Percentiles rank a stretch among this genome's conserved stretches.
These are phyloP conservation scores for Hexactinellida sp. DNA, from an alignment of 37 sponge, comb jelly and placozoan genomes.

Conservation along the genomic window DNA sequence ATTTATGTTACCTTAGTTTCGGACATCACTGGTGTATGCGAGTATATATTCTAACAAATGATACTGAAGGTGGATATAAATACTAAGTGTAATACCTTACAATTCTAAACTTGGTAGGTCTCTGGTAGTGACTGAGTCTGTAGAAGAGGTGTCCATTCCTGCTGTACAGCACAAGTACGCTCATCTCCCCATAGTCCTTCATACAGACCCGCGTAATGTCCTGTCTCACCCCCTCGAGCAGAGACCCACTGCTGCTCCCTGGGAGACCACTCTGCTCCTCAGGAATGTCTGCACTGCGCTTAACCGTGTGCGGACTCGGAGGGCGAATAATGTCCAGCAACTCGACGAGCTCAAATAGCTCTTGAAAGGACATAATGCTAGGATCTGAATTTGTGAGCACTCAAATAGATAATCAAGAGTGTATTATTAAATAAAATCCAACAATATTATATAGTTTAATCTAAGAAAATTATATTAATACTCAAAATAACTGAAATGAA, in stretches of 20 bases:
- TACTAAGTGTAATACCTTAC: neutral
- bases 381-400: too few species aligned
- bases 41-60: too few species aligned
- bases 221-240: neutral
- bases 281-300: neutral
- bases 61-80: too few species aligned
- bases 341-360: neutral
- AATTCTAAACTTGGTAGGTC: conserved; percentile 17
- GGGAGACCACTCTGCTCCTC: neutral
- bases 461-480: too few species aligned
- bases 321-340: neutral
- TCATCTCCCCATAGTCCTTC: conserved; percentile 13
- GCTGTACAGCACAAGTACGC: neutral
- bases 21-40: too few species aligned
- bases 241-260: neutral
- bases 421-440: too few species aligned
- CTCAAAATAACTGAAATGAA: too few species aligned
- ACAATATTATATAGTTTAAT: too few species aligned
- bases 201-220: neutral
- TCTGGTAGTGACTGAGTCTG: neutral
- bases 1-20: too few species aligned
- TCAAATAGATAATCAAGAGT: too few species aligned
- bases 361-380: neutral
- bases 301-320: neutral
- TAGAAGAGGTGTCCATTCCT: conserved; percentile 15